Percentiles rank a stretch among this genome's conserved stretches.
phyloP scores from a whole-genome alignment of 2,113 vertebrate species.

The Nannobrachium achirus region DNA sequence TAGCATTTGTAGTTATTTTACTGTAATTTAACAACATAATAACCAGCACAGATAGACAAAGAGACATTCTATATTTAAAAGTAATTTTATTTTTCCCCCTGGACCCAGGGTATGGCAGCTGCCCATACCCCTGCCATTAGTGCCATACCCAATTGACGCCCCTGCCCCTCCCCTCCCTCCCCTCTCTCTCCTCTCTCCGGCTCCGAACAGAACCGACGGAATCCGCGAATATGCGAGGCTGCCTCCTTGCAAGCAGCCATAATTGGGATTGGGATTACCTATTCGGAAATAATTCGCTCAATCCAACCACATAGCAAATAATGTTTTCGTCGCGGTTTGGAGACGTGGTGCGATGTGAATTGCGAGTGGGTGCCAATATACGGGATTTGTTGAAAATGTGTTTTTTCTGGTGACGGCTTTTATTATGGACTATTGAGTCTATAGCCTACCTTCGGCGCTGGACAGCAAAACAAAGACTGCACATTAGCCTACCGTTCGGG shows the following conservation, averaged over 20 bases:
- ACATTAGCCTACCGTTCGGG: constrained; percentile 39
- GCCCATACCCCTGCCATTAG: too few relatives aligned
- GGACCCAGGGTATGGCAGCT: too few relatives aligned
- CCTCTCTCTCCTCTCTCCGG: background rate
- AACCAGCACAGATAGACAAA: too few relatives aligned
- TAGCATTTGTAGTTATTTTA: too few relatives aligned
- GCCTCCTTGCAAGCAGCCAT: constrained; percentile 73
- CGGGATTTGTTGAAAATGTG: constrained; percentile 46
- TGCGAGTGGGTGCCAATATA: constrained; percentile 52
- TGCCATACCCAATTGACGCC: too few relatives aligned
- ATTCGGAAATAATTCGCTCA: constrained; percentile 73
- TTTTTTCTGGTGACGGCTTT: constrained; percentile 55
- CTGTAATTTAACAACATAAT: too few relatives aligned
- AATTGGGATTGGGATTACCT: constrained; percentile 80
- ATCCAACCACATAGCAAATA: constrained; percentile 38
- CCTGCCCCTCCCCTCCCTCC: background rate
- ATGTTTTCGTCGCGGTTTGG: constrained; percentile 21
- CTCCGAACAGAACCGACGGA: constrained; percentile 72
- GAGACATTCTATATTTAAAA: too few relatives aligned
- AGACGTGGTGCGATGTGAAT: constrained; percentile 41
- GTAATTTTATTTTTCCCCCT: too few relatives aligned
- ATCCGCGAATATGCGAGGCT: constrained; percentile 72
- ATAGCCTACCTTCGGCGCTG: constrained; percentile 67
- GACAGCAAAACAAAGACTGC: constrained; percentile 71
- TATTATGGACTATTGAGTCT: constrained; percentile 61